Conservation (phyloP, 92 coral and sea anemone genomes). For the Parazoanthus swiftii region DNA sequence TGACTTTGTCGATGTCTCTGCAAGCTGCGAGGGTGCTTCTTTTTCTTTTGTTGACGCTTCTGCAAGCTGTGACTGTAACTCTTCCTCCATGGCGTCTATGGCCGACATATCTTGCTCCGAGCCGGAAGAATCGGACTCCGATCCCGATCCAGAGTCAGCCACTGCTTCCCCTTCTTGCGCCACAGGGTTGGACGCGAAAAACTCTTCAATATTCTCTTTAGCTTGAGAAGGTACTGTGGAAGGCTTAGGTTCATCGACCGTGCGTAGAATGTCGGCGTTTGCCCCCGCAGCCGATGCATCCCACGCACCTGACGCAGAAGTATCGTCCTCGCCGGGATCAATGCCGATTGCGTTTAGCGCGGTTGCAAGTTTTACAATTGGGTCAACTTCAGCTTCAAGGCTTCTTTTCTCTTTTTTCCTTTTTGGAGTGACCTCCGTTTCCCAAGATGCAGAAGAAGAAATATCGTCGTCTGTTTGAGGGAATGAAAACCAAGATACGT, state of each 20-base stretch:
- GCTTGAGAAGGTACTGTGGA: background rate
- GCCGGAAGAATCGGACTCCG: background rate
- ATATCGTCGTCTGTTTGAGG: conserved; percentile 2
- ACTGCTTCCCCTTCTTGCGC: background rate
- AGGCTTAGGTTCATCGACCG: background rate
- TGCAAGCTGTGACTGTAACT: conserved; percentile 22
- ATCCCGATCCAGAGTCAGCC: conserved; percentile 10
- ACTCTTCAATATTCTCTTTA: conserved; percentile 6
- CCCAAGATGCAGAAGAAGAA: conserved; percentile 17
- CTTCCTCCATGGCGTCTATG: conserved; percentile 36
- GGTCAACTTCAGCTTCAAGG: conserved; percentile 12
- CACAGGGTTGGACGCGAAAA: conserved; percentile 8
- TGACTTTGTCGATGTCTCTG: background rate
- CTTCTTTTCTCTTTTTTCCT: conserved; percentile 10
- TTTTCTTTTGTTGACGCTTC: background rate
- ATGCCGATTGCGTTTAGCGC: conserved; percentile 56
- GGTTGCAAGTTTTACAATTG: conserved; percentile 65
- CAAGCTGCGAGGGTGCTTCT: background rate
- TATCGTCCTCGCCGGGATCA: conserved; percentile 23
- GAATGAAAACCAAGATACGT: too few relatives aligned
- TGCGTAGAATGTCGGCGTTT: background rate
- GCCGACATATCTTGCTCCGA: conserved; percentile 4
- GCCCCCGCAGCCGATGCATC: conserved; percentile 40
- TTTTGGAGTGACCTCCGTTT: background rate
- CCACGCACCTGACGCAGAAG: conserved; percentile 60